A percentile compares a stretch with the other conserved stretches of the same genome.
Conservation (phyloP, 1,140 invertebrate species). For the Archivesica marissinica region DNA sequence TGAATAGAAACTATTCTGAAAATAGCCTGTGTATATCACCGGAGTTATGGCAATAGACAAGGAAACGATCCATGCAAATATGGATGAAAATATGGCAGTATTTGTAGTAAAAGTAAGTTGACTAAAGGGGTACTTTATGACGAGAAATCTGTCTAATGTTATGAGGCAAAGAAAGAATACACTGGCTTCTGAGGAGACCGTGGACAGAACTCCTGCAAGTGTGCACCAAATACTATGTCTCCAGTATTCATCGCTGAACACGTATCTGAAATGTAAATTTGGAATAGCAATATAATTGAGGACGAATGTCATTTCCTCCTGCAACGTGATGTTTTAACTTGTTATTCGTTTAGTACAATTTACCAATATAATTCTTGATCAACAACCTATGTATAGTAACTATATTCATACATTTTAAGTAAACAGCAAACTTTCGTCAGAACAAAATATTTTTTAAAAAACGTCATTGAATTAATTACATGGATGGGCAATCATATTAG, state of each 20-base stretch:
- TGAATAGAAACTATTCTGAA: slow-evolving; percentile 55
- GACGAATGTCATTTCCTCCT: too few relatives aligned
- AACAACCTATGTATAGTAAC: too few relatives aligned
- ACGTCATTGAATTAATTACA: too few relatives aligned
- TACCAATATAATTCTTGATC: too few relatives aligned
- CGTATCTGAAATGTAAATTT: slow-evolving; percentile 68
- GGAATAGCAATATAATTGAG: too few relatives aligned
- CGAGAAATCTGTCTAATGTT: slow-evolving; percentile 75
- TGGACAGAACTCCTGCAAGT: slow-evolving; percentile 73
- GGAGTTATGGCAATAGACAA: slow-evolving; percentile 63
- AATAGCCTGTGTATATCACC: slow-evolving; percentile 28
- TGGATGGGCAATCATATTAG: too few relatives aligned
- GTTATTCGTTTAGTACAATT: too few relatives aligned
- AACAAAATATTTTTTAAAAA: too few relatives aligned
- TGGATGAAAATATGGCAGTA: slow-evolving; percentile 18
- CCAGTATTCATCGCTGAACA: slow-evolving; percentile 72
- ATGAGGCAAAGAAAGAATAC: slow-evolving; percentile 74
- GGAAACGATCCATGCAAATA: slow-evolving; percentile 63
- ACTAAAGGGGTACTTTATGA: slow-evolving; percentile 74
- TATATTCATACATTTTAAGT: too few relatives aligned
- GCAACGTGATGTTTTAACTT: too few relatives aligned
- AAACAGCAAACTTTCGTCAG: too few relatives aligned
- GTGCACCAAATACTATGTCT: slow-evolving; percentile 68
- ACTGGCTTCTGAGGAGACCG: slow-evolving; percentile 71
- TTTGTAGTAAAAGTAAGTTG: slow-evolving; percentile 46